Conservation (phyloP, 2,113 vertebrate genomes). For the Acanthisitta chloris region DNA sequence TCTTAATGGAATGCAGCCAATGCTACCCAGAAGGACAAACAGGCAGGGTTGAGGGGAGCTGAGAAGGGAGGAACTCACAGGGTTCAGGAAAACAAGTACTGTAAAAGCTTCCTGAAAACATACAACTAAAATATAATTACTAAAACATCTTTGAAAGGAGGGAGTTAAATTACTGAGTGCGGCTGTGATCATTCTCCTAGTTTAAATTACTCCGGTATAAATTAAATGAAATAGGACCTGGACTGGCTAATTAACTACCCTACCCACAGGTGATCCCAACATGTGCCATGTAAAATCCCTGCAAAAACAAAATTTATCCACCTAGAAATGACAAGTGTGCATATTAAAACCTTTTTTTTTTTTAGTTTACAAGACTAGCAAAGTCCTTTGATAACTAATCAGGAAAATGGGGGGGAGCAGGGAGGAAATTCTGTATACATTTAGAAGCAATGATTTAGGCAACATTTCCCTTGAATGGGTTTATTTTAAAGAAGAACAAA, state of each 20-base stretch:
- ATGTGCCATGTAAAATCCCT: slow-evolving; percentile 5
- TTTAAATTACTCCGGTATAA: slow-evolving; percentile 62
- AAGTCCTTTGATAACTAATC: slow-evolving; percentile 60
- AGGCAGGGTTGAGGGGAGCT: background rate
- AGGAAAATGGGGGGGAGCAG: slow-evolving; percentile 40
- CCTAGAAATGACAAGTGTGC: slow-evolving; percentile 39
- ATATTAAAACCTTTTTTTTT: slow-evolving; percentile 68
- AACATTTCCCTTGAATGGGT: slow-evolving; percentile 54
- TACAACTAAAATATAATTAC: slow-evolving; percentile 52
- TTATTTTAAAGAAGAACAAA: slow-evolving; percentile 70
- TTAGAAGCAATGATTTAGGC: slow-evolving; percentile 44
- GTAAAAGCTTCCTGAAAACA: slow-evolving; percentile 31
- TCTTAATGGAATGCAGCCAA: slow-evolving; percentile 4
- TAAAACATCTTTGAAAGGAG: slow-evolving; percentile 55
- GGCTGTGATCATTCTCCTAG: slow-evolving; percentile 27
- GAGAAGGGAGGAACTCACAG: background rate
- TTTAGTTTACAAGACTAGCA: slow-evolving; percentile 47
- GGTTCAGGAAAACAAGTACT: background rate
- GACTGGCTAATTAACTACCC: slow-evolving; percentile 68
- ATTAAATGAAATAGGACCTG: slow-evolving; percentile 61
- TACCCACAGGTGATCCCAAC: slow-evolving; percentile 72
- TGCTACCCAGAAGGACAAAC: background rate
- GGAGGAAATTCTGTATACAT: slow-evolving; percentile 19
- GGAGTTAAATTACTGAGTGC: slow-evolving; percentile 14
- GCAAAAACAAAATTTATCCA: slow-evolving; percentile 38